Evolutionary conservation across 2,797 vertebrate genomes (phyloP), one percentile per base, ranked within the genome.

Genomic region (Cacajao melanocephalus): DNA sequence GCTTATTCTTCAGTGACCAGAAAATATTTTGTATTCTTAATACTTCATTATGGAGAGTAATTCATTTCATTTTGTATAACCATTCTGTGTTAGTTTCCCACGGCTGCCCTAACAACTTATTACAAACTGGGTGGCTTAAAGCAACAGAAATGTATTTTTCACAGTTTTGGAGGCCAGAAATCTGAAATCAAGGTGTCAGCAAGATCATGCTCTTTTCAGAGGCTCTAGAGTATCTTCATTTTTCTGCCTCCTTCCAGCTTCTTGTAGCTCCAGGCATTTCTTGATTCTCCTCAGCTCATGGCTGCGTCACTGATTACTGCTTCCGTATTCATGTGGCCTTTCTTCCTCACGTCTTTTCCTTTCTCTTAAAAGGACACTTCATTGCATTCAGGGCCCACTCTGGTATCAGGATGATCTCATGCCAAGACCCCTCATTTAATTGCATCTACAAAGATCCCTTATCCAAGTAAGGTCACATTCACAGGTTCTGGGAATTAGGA

Each of bases 11-110:
- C 30, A 15, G 7, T 70, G 24, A 75, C 61, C 33, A 70, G 41
- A 90, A 76, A 79, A 55, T 48, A 83, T 75, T 75, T 22, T 83
- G 6, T 48, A n/a, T 30, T 85, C 44, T 39, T 84, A 28, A 30
- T 41, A 58, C 28, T 61, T 90, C 67, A 80, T 84, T 88, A 79
- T 4, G 17, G 8, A 41, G 70, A 70, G 7, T 83, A 91, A 79
- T 19, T 86, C 75, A 73, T 55, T 67, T 96, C 46, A 82, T 55
- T 46, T 87, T 94, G 14, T 96, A 11, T 50, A 52, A 82, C 26
- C 10, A 48, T 19, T 76, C 9, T 70, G 4, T 19, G 67, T 72
- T 57, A 64, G 24, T 70, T 94, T 89, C n/a, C 26, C 30, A n/a
- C 17, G 7, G 8, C 19, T 33, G 9, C 24, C 55, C 4, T 85